Evolutionary conservation across 2,888 invertebrate species (phyloP), one percentile per base, ranked within the genome.

Genomic region (Candidula unifasciata): DNA sequence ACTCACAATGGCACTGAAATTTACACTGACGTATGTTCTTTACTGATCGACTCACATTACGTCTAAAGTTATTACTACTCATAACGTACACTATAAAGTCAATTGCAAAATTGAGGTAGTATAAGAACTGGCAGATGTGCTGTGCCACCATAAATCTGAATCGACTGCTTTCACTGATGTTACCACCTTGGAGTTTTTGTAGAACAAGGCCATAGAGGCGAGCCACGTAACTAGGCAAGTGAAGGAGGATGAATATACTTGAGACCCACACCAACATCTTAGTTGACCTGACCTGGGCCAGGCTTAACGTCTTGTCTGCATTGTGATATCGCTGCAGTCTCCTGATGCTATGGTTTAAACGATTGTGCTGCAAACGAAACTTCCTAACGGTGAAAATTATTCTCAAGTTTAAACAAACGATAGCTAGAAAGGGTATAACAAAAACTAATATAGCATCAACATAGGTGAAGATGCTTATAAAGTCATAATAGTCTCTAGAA

Each of bases 161-260:
- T 37, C 86, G 82, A 44, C 86, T 79, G 13, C 85, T 79, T 33
- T 88, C 79, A 57, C 74, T 79, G 69, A 82, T 79, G 35, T 71
- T 37, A 13, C 54, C 54, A 1, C 71, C 76, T 5, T 83, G 71
- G 10, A 84, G 83, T 35, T 86, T 69, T n/a, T 88, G 73, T 30
- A 88, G 76, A 8, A 91, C 85, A 60, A 90, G 84, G 16, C 90
- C 86, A 83, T 90, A 90, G 73, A 91, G 81, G 10, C 91, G 85
- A 54, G 90, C 88, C 16, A 89, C 91, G 86, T 93, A 90, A 80
- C 91, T 92, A 18, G 92, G 92, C 30, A 92, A 85, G 73, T 90
- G 90, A 10, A 92, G 89, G 21, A 92, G 86, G 8, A 92, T 87
- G 86, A 91, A 91, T 13, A 91, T 89, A 24, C 88, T 90, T 24